A percentile compares a stretch with the other conserved stretches of the same genome.
Conservation (phyloP, 2,113 vertebrate species). For the Amphilophus citrinellus region DNA sequence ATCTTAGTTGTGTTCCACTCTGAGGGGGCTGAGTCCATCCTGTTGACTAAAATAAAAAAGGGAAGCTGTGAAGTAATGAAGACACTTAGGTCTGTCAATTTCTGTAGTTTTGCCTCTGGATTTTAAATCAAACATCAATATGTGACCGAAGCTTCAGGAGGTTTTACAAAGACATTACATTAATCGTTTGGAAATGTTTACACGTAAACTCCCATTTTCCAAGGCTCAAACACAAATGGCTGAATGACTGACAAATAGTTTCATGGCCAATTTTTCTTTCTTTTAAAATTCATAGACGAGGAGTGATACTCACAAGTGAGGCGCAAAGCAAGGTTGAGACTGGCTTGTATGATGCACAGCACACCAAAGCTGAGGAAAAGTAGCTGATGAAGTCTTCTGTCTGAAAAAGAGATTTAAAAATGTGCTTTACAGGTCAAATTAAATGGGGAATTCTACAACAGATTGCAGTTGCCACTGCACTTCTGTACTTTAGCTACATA, state of each 20-base stretch:
- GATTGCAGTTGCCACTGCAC: no score
- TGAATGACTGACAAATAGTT: no score
- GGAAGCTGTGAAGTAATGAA: background rate
- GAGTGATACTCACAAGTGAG: constrained; percentile 1
- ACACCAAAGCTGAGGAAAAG: background rate
- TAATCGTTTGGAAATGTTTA: no score
- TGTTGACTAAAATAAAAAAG: background rate
- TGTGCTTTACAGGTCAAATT: no score
- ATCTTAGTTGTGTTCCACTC: background rate
- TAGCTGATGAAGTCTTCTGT: background rate
- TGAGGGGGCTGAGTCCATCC: background rate
- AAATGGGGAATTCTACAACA: no score
- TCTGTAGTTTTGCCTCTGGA: no score
- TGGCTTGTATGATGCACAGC: constrained; percentile 10
- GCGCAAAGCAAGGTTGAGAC: constrained; percentile 7
- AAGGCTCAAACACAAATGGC: no score
- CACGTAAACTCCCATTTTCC: no score
- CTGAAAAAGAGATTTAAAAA: background rate
- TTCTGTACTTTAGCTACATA: no score
- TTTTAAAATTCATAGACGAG: background rate
- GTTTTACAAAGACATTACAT: no score
- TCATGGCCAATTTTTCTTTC: background rate
- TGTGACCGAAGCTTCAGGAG: no score
- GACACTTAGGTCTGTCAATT: background rate
- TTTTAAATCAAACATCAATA: no score